Percentiles rank a stretch among this genome's conserved stretches.
These are phyloP conservation scores for Achatina immaculata DNA, from an alignment of 1,140 invertebrate species.

Conservation along the genomic window DNA sequence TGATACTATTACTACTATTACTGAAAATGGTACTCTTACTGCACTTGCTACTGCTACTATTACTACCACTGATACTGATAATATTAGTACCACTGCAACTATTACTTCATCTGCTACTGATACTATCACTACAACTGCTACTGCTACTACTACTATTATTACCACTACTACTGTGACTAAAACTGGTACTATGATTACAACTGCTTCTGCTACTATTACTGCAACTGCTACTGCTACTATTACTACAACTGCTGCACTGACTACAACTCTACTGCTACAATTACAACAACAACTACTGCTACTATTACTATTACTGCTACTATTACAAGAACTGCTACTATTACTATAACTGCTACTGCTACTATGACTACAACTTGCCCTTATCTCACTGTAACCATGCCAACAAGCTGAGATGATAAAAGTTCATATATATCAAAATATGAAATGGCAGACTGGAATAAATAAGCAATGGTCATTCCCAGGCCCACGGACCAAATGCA, in stretches of 20 bases:
- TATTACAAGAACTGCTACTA: not conserved
- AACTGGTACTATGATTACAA: too few relatives aligned
- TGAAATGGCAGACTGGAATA: too few relatives aligned
- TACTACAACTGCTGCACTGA: not conserved
- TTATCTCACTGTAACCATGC: too few relatives aligned
- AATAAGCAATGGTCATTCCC: too few relatives aligned
- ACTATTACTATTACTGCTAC: not conserved
- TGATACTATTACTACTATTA: constrained; percentile 2
- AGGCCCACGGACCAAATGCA: too few relatives aligned
- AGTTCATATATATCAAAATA: too few relatives aligned
- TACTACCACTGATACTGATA: constrained; percentile 8
- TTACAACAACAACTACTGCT: not conserved
- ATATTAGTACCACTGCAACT: not conserved
- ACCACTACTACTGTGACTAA: not conserved
- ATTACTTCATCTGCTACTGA: not conserved
- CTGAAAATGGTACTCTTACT: not conserved
- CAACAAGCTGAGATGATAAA: too few relatives aligned
- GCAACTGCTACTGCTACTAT: not conserved
- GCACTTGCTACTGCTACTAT: not conserved
- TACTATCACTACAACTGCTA: not conserved
- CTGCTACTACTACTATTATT: not conserved
- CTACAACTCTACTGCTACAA: not conserved
- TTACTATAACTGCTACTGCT: not conserved
- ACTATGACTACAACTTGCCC: too few relatives aligned
- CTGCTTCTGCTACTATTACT: not conserved